phyloP scores from a whole-genome alignment of 2,113 vertebrate genomes.

The Siphamia tubifer region DNA sequence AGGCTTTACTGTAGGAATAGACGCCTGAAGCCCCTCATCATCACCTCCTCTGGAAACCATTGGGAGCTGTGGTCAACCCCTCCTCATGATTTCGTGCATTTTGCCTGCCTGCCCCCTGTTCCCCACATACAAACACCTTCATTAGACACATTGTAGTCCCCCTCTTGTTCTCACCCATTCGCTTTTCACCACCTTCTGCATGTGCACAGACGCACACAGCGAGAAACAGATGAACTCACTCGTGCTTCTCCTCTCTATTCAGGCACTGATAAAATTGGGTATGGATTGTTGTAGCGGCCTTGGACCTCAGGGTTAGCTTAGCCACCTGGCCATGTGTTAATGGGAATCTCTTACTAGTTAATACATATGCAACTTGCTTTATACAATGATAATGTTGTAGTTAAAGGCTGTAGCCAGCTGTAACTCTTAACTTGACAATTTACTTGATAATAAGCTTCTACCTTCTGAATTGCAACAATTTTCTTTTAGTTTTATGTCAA shows the following conservation, averaged over 20 bases:
- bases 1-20: slow-evolving; percentile 8
- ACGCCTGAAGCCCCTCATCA: slow-evolving; percentile 23
- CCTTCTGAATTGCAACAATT: too few species aligned
- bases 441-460: too few species aligned
- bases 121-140: slow-evolving; percentile 16
- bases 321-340: slow-evolving; percentile 52
- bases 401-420: too few species aligned
- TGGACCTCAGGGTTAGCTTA: slow-evolving; percentile 32
- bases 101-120: slow-evolving; percentile 19
- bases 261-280: slow-evolving; percentile 38
- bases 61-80: slow-evolving; percentile 23
- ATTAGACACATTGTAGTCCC: slow-evolving; percentile 41
- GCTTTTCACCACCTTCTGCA: slow-evolving; percentile 29
- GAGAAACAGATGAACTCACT: slow-evolving; percentile 16
- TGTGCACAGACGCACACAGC: neutral
- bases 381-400: too few species aligned
- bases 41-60: slow-evolving; percentile 44
- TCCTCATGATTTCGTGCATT: slow-evolving; percentile 34
- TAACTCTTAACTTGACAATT: too few species aligned
- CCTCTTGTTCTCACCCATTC: slow-evolving; percentile 46
- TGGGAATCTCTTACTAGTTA: neutral
- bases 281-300: neutral
- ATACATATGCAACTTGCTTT: too few species aligned
- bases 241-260: slow-evolving; percentile 15
- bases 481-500: too few species aligned